A percentile compares a stretch with the other conserved stretches of the same genome.
phyloP scores from a whole-genome alignment of 2,113 vertebrate species.

The Scytalopus superciliaris region DNA sequence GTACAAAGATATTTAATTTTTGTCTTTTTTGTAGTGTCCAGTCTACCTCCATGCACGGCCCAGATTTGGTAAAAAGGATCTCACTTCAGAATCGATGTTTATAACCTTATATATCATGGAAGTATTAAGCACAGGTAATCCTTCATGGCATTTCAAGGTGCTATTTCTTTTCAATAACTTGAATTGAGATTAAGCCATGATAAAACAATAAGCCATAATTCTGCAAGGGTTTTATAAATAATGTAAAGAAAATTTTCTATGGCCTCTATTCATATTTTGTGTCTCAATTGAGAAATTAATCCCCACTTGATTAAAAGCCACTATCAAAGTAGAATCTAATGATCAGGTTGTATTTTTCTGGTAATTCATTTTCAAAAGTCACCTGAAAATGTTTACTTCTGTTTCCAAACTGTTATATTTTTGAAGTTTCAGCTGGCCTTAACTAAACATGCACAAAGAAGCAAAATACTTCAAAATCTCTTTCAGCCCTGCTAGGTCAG shows the following conservation, averaged over 20 bases:
- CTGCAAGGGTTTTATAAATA: background rate
- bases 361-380: background rate
- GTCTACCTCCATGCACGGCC: background rate
- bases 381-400: background rate
- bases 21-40: background rate
- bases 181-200: background rate
- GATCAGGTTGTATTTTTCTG: background rate
- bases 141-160: background rate
- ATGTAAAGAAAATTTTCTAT: background rate
- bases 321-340: background rate
- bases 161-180: background rate
- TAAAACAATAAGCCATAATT: background rate
- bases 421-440: background rate
- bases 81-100: background rate
- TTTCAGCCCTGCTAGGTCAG: background rate
- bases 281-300: background rate
- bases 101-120: background rate
- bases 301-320: background rate
- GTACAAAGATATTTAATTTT: background rate
- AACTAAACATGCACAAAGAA: background rate
- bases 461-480: background rate
- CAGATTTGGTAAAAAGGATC: background rate
- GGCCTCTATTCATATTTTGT: background rate
- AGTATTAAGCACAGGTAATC: background rate
- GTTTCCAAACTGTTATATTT: background rate